Conservation (phyloP, 2,797 vertebrate genomes). For the Acrossocheilus wenchowensis region DNA sequence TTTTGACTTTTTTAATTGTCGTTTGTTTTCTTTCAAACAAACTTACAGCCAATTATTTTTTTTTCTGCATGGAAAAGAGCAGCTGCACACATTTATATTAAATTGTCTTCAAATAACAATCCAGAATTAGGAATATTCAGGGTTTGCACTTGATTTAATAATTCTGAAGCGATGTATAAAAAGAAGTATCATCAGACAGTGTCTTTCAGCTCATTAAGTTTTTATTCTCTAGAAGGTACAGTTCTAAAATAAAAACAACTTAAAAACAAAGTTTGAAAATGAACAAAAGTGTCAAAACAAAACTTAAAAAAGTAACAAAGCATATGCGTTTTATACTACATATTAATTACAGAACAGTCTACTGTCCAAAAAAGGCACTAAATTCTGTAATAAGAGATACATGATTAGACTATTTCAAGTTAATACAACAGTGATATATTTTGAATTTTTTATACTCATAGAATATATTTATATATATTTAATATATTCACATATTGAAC, state of each 20-base stretch:
- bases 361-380: slow-evolving; percentile 99
- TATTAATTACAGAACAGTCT: slow-evolving; percentile 99
- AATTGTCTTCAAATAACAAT: neutral
- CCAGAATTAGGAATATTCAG: neutral
- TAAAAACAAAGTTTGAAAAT: slow-evolving; percentile 77
- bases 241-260: slow-evolving; percentile 99
- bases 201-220: slow-evolving; percentile 74
- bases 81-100: neutral
- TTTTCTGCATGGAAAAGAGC: neutral
- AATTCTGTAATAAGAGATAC: slow-evolving; percentile 95
- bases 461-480: slow-evolving; percentile 69
- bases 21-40: neutral
- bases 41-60: neutral
- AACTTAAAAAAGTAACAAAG: slow-evolving; percentile 95
- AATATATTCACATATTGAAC: slow-evolving; percentile 67
- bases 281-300: slow-evolving; percentile 86
- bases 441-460: slow-evolving; percentile 65
- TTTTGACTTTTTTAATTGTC: neutral
- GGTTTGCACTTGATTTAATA: neutral
- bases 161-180: neutral
- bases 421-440: slow-evolving; percentile 73
- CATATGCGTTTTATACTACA: slow-evolving; percentile 92
- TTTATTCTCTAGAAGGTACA: slow-evolving; percentile 99
- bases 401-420: slow-evolving; percentile 85
- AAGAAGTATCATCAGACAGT: neutral